Base-by-base conservation (phyloP, 1,140 invertebrate species). In the Cyclargus thomasi region DNA sequence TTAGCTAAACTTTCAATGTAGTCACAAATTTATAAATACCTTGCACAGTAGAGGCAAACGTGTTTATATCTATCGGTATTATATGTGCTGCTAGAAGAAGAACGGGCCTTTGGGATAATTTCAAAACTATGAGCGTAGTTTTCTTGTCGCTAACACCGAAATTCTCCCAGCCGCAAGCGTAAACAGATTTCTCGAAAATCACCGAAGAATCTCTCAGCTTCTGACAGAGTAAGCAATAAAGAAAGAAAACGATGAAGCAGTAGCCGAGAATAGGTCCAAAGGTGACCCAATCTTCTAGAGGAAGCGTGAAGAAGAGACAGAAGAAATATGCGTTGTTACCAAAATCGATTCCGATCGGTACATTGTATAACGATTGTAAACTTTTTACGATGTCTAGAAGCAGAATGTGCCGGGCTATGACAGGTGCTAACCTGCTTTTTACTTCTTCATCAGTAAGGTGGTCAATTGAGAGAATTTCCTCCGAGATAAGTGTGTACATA, bases 91-190 rank as follows among this genome's bases (percentile, higher is more conserved):
- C 88, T 53, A 83, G 64, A 14, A 90, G 62, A 10, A 70, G 67
- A 0, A 90, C 73, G 1, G 78, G 80, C 62, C 79, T 80, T 62
- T 90, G 88, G 8, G 88, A 76, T 55, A 81, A 71, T 39, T 78
- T 18, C 20, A 90, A 62, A 75, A 86, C 79, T 6, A 83, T 18
- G 35, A 74, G 83, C 10, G 83, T 57, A n/a, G 74, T 68, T 72
- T 78, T 88, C 69, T 76, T 72, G 36, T 86, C 81, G 7, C 79
- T 81, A 18, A 82, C 18, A 47, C 70, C 65, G 62, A 88, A 86
- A 11, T 81, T 82, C 68, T 90, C 85, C 87, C 87, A 90, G 0
- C 86, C 86, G 67, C 87, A 90, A 18, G 78, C 72, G 63, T 90
- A 90, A 0, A 90, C 74, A 0, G 83, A 73, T n/a, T 63, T 72